Evolutionary conservation across 2,888 invertebrate genomes (phyloP).

Genomic region (Linnaemya tessellans): DNA sequence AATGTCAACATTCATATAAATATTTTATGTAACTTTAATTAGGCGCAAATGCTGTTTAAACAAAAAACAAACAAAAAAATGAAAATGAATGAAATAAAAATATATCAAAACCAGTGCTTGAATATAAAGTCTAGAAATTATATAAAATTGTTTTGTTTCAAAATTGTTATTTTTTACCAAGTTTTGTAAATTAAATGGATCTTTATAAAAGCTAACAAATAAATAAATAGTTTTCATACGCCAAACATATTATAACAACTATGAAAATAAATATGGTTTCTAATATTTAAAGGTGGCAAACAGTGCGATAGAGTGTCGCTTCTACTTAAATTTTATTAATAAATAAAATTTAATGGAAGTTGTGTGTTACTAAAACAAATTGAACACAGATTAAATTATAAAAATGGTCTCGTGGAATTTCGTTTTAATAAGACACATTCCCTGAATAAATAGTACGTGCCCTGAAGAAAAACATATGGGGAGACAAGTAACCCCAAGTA

Average conservation of each 20-base stretch:
- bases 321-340: too few relatives aligned
- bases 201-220: slow-evolving; percentile 1
- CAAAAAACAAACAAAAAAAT: too few relatives aligned
- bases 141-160: slow-evolving; percentile 5
- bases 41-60: slow-evolving; percentile 14
- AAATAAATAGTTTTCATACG: neutral
- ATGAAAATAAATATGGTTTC: neutral
- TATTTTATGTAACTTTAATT: slow-evolving; percentile 51
- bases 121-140: slow-evolving; percentile 7
- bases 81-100: too few relatives aligned
- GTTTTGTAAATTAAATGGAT: neutral
- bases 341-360: too few relatives aligned
- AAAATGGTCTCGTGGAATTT: too few relatives aligned
- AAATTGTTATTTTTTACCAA: neutral
- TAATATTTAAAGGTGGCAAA: neutral
- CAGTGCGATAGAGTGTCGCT: neutral
- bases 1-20: slow-evolving; percentile 52
- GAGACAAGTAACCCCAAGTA: too few relatives aligned
- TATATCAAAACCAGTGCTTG: neutral
- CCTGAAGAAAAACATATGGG: too few relatives aligned
- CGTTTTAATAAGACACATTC: too few relatives aligned
- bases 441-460: too few relatives aligned
- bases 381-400: too few relatives aligned
- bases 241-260: slow-evolving; percentile 47
- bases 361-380: too few relatives aligned